phyloP scores from a whole-genome alignment of 1,140 invertebrate species.

The Micrasema longulum region DNA sequence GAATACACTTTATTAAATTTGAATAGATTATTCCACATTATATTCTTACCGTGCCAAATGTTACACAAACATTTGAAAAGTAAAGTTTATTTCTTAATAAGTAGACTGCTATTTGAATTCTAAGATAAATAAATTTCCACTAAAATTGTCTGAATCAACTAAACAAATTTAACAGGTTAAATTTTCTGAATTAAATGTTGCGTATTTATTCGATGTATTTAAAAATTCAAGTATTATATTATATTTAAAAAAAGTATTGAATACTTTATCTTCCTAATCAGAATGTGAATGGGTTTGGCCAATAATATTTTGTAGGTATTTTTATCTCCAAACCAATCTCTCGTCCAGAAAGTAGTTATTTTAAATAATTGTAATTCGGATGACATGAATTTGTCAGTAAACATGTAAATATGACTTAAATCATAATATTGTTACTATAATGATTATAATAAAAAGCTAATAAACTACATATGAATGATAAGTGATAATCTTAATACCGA shows the following conservation, averaged over 20 bases:
- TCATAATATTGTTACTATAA: constrained; percentile 49
- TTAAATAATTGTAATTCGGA: constrained; percentile 23
- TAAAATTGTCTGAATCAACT: too few relatives aligned
- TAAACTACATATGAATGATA: constrained; percentile 54
- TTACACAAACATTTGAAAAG: too few relatives aligned
- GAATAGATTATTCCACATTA: too few relatives aligned
- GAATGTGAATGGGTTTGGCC: constrained; percentile 11
- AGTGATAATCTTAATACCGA: constrained; percentile 52
- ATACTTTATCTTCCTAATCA: constrained; percentile 13
- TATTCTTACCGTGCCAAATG: constrained; percentile 21
- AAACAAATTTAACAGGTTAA: too few relatives aligned
- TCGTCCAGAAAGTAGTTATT: constrained; percentile 33
- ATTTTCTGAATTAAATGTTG: too few relatives aligned
- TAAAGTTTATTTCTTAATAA: constrained; percentile 26
- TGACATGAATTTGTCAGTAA: constrained; percentile 24
- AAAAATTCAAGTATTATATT: too few relatives aligned
- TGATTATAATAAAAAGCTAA: constrained; percentile 52
- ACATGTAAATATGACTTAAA: constrained; percentile 43
- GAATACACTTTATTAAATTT: too few relatives aligned
- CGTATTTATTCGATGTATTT: too few relatives aligned
- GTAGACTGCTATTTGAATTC: constrained; percentile 25
- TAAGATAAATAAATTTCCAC: too few relatives aligned
- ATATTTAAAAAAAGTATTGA: too few relatives aligned
- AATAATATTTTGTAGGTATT: constrained; percentile 23
- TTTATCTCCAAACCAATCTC: constrained; percentile 23